Percentiles rank a stretch among this genome's conserved stretches.
These are phyloP conservation scores for Blastobasis adustella DNA, from an alignment of 2,888 invertebrate genomes.

Conservation along the genomic window DNA sequence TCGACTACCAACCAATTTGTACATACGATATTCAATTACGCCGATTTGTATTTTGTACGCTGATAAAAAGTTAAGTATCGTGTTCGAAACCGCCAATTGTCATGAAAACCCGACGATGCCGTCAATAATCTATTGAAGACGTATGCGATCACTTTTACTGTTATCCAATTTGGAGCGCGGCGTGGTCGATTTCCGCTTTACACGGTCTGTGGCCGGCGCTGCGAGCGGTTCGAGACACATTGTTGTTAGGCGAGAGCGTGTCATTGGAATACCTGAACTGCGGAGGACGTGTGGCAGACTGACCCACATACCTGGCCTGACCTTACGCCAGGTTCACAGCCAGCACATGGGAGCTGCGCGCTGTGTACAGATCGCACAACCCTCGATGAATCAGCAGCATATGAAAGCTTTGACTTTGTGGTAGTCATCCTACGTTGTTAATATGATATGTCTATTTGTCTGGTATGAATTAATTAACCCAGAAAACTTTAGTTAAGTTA, in stretches of 20 bases:
- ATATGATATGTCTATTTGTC: no score
- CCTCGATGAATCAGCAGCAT: no score
- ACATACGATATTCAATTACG: slow-evolving; percentile 1
- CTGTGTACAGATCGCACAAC: no score
- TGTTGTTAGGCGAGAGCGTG: slow-evolving; percentile 56
- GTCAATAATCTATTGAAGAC: slow-evolving; percentile 57
- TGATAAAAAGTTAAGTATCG: slow-evolving; percentile 42
- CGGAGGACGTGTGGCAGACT: slow-evolving; percentile 51
- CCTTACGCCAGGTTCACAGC: slow-evolving; percentile 15
- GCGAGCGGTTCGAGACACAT: slow-evolving; percentile 38
- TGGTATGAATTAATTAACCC: no score
- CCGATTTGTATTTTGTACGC: slow-evolving; percentile 22
- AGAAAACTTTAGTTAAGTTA: no score
- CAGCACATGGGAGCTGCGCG: no score
- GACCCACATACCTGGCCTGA: slow-evolving; percentile 48
- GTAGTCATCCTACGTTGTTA: no score
- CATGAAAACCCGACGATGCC: slow-evolving; percentile 43
- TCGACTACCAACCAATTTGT: no score
- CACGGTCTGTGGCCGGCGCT: slow-evolving; percentile 61
- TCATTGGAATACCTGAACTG: slow-evolving; percentile 45
- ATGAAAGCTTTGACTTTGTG: no score
- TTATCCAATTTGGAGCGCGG: slow-evolving; percentile 70
- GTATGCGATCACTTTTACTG: slow-evolving; percentile 73
- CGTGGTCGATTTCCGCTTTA: slow-evolving; percentile 68
- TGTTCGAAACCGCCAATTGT: slow-evolving; percentile 46